These are phyloP conservation scores for Cyprinodon tularosa DNA, from an alignment of 2,113 vertebrate species.

Conservation along the genomic window DNA sequence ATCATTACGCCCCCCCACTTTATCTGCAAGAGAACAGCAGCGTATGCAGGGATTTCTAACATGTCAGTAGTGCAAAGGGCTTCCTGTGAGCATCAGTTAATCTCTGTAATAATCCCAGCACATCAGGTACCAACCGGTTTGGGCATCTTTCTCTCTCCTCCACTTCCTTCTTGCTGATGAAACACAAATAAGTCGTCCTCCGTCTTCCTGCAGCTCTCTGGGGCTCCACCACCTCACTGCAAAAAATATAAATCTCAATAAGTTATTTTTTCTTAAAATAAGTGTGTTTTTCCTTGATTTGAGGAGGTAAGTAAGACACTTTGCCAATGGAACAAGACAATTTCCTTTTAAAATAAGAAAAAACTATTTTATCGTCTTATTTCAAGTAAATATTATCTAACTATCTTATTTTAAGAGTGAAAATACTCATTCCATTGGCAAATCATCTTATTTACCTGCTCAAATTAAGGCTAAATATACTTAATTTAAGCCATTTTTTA, in stretches of 20 bases:
- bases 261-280: no score
- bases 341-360: no score
- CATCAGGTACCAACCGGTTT: slow-evolving; percentile 65
- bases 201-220: slow-evolving; percentile 48
- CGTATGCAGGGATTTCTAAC: neutral
- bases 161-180: slow-evolving; percentile 45
- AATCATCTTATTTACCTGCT: no score
- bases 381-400: neutral
- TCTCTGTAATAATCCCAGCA: neutral
- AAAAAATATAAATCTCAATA: slow-evolving; percentile 8
- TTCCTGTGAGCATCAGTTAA: neutral
- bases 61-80: neutral
- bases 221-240: slow-evolving; percentile 54
- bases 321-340: no score
- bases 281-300: no score
- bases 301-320: no score
- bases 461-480: neutral
- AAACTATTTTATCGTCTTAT: no score
- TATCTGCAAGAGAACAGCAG: neutral
- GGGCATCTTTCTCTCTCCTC: slow-evolving; percentile 68
- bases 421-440: no score
- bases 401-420: no score
- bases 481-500: neutral
- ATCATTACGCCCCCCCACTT: neutral
- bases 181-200: slow-evolving; percentile 64